A percentile compares a stretch with the other conserved stretches of the same genome.
These are phyloP conservation scores for Tromatobia lineatoria DNA, from an alignment of 2,888 invertebrate genomes.

Conservation along the genomic window DNA sequence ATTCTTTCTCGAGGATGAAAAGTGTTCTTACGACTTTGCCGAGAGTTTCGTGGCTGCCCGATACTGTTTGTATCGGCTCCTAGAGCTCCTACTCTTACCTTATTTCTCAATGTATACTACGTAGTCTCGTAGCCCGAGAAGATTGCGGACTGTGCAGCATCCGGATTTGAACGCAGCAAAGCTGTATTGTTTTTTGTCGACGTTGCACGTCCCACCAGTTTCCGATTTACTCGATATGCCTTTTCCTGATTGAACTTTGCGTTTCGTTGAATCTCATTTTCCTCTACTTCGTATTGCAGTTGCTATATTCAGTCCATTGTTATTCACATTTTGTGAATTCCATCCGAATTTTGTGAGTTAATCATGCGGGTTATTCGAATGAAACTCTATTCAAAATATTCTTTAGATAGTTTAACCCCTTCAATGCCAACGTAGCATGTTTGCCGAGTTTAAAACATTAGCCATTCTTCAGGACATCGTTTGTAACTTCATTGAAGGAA, in stretches of 20 bases:
- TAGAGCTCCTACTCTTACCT: slow-evolving; percentile 11
- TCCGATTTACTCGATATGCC: background rate
- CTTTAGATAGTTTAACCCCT: too few relatives aligned
- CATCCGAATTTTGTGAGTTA: background rate
- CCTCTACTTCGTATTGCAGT: background rate
- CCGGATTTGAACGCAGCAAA: slow-evolving; percentile 22
- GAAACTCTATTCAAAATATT: too few relatives aligned
- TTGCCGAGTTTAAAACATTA: too few relatives aligned
- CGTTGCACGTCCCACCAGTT: slow-evolving; percentile 19
- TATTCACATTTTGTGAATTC: too few relatives aligned
- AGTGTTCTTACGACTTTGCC: slow-evolving; percentile 31
- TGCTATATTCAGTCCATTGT: background rate
- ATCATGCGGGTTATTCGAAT: background rate
- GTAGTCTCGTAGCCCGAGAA: slow-evolving; percentile 44
- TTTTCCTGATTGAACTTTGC: slow-evolving; percentile 27
- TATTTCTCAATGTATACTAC: slow-evolving; percentile 32
- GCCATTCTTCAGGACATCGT: too few relatives aligned
- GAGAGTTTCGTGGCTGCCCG: slow-evolving; percentile 31
- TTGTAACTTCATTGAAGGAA: too few relatives aligned
- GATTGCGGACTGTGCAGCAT: slow-evolving; percentile 45
- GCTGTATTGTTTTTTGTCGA: slow-evolving; percentile 52
- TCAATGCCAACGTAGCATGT: too few relatives aligned
- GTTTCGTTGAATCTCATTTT: slow-evolving; percentile 33
- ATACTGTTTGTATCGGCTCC: slow-evolving; percentile 28
- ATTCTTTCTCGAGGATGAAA: slow-evolving; percentile 23